Conservation (phyloP, 2,113 vertebrate genomes). For the Chiloscyllium plagiosum region DNA sequence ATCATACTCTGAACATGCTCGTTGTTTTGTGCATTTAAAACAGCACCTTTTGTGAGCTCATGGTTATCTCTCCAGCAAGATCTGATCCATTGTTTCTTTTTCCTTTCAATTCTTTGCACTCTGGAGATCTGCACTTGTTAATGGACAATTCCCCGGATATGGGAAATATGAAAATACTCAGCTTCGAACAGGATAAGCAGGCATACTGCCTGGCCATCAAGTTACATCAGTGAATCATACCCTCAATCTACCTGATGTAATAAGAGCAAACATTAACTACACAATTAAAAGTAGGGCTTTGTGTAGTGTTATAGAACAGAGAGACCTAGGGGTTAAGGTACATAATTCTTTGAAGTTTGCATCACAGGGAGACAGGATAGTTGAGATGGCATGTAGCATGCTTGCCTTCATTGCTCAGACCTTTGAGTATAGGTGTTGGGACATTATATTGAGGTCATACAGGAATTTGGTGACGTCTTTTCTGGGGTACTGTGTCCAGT, state of each 20-base stretch:
- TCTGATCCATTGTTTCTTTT: not conserved
- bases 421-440: too few relatives aligned
- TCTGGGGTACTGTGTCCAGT: too few relatives aligned
- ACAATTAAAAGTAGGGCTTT: not conserved
- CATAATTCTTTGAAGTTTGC: too few relatives aligned
- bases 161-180: not conserved
- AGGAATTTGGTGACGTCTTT: too few relatives aligned
- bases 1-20: not conserved
- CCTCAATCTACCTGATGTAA: not conserved
- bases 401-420: too few relatives aligned
- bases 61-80: not conserved
- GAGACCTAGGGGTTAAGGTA: too few relatives aligned
- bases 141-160: not conserved
- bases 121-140: not conserved
- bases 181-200: not conserved
- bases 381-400: too few relatives aligned
- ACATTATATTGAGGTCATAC: too few relatives aligned
- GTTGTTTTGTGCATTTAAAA: not conserved
- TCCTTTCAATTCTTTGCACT: not conserved
- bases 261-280: not conserved
- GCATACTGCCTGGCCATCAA: not conserved
- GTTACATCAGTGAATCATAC: not conserved
- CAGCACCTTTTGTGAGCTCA: not conserved
- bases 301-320: too few relatives aligned
- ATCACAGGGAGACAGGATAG: too few relatives aligned